A percentile compares a stretch with the other conserved stretches of the same genome.
Evolutionary conservation across 2,797 vertebrate species (phyloP).

Genomic region (Gymnothorax javanicus): DNA sequence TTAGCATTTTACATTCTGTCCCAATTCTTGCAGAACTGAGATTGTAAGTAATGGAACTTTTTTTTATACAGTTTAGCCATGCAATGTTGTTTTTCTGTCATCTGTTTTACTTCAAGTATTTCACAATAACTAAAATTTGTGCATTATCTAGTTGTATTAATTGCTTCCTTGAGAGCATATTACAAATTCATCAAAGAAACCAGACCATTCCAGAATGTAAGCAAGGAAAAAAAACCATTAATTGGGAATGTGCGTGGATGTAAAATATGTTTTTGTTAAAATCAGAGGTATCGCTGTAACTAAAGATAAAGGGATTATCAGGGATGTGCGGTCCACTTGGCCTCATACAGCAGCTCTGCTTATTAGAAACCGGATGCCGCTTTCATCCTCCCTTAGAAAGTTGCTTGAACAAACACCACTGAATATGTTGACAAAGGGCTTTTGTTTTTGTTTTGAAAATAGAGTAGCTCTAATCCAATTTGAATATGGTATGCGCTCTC

Average conservation of each 20-base stretch:
- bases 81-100: not conserved
- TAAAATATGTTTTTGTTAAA: not conserved
- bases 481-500: slow-evolving; percentile 2
- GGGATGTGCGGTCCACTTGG: slow-evolving; percentile 14
- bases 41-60: not conserved
- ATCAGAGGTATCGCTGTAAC: slow-evolving; percentile 3
- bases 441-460: slow-evolving; percentile 7
- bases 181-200: slow-evolving; percentile 4
- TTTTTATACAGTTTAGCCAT: not conserved
- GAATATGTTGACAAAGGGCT: not conserved
- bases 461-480: slow-evolving; percentile 1
- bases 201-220: not conserved
- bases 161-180: slow-evolving; percentile 5
- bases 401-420: slow-evolving; percentile 9
- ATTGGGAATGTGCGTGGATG: not conserved
- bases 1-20: too few relatives aligned
- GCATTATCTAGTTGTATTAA: slow-evolving; percentile 12
- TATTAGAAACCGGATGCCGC: not conserved
- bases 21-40: not conserved
- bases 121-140: slow-evolving; percentile 4
- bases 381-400: slow-evolving; percentile 3
- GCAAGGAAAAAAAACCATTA: slow-evolving; percentile 1
- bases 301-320: slow-evolving; percentile 16
- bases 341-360: not conserved
- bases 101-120: not conserved